Evolutionary conservation across 2,113 vertebrate genomes (phyloP).

Genomic region (Zootoca vivipara): DNA sequence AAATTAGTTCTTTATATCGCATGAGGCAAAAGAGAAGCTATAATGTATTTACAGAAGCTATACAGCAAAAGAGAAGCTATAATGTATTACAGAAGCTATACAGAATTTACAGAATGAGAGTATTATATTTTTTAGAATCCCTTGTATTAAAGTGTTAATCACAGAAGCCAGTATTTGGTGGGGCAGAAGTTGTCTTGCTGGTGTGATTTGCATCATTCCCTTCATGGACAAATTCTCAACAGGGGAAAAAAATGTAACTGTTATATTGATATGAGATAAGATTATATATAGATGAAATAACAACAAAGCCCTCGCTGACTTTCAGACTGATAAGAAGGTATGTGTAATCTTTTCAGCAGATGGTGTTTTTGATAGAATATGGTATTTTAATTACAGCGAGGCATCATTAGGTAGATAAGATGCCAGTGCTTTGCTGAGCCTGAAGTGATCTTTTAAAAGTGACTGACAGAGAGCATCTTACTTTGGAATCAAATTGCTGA

Average conservation of each 20-base stretch:
- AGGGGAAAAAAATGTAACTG: not conserved
- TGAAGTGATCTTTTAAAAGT: not conserved
- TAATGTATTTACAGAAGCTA: no score
- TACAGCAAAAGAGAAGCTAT: not conserved
- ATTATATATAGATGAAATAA: not conserved
- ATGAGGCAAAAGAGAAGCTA: not conserved
- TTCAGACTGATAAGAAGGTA: constrained; percentile 18
- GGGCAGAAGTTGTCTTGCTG: no score
- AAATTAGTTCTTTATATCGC: not conserved
- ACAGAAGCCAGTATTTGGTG: not conserved
- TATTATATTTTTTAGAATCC: not conserved
- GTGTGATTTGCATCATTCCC: not conserved
- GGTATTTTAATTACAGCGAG: constrained; percentile 22
- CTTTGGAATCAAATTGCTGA: not conserved
- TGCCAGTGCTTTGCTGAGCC: not conserved
- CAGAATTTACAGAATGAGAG: not conserved
- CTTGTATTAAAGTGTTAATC: not conserved
- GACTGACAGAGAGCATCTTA: not conserved
- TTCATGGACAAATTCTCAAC: not conserved
- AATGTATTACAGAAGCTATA: no score
- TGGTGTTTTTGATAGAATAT: constrained; percentile 1
- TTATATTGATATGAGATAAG: not conserved
- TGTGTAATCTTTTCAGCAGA: not conserved
- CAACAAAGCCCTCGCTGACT: not conserved
- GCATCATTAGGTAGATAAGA: not conserved